Percentiles rank a stretch among this genome's conserved stretches.
Evolutionary conservation across 2,888 invertebrate genomes (phyloP).

Genomic region (Drosophila engyochracea): DNA sequence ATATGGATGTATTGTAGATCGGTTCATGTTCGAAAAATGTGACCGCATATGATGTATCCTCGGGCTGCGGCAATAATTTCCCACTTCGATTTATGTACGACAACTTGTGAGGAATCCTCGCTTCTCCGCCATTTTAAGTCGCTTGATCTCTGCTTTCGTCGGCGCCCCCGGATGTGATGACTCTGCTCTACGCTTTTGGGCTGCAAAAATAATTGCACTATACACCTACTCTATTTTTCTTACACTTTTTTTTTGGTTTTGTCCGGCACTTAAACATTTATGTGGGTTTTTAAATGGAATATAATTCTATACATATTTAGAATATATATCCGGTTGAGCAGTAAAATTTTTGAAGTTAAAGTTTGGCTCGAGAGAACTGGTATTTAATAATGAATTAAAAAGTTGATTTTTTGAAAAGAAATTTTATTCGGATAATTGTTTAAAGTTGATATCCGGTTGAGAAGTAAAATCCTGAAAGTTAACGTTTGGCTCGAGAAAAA

Average conservation of each 20-base stretch:
- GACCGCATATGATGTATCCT: constrained; percentile 57
- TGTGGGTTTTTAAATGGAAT: not conserved
- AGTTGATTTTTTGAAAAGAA: not conserved
- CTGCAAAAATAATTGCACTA: constrained; percentile 40
- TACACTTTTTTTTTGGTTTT: not conserved
- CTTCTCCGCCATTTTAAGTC: not conserved
- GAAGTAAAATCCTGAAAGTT: too few species aligned
- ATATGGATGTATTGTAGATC: constrained; percentile 43
- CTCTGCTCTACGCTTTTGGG: constrained; percentile 37
- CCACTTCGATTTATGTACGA: constrained; percentile 42
- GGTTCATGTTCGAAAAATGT: constrained; percentile 58
- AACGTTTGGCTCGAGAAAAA: too few species aligned
- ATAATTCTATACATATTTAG: not conserved
- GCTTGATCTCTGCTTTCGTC: constrained; percentile 15
- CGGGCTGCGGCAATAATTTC: constrained; percentile 41
- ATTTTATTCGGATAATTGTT: not conserved
- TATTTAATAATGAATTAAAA: not conserved
- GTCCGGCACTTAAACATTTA: not conserved
- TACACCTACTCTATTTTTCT: not conserved
- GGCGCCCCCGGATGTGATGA: not conserved
- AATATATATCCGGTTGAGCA: not conserved
- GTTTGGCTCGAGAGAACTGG: not conserved
- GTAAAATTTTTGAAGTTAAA: not conserved
- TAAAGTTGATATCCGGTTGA: not conserved
- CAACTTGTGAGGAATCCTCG: constrained; percentile 37